Evolutionary conservation across 2,113 vertebrate species (phyloP), one percentile per base, ranked within the genome.

Genomic region (Chloebia gouldiae): DNA sequence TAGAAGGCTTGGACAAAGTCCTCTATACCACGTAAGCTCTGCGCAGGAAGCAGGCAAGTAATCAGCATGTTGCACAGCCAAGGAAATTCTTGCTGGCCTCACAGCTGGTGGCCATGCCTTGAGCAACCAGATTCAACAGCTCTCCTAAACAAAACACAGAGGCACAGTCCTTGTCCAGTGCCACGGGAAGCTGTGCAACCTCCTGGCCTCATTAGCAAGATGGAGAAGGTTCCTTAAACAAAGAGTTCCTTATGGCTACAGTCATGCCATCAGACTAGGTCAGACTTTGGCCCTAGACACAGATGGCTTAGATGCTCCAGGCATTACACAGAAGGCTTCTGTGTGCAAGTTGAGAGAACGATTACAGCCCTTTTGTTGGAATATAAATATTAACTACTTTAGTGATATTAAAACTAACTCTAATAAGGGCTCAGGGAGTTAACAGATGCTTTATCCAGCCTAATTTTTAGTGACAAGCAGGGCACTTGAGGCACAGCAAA

Each of bases 171-270:
- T 81, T 72, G 25, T 68, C 37, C 54, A 61, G 37, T 3, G 9
- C 28, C 53, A 24, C 14, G 1, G 2, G 45, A 2, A 1, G 35
- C n/a, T 57, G 16, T 7, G 0, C n/a, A 77, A n/a, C 8, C 3
- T 81, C 28, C 37, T 69, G 50, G 40, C 20, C 28, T 60, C 45
- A 50, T 53, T 20, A 42, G 20, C 37, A 27, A 54, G 42, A 80
- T 18, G 13, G 13, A 8, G 20, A 87, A 64, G 11, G 20, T 13
- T 80, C 5, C 45, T 79, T 79, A 81, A 75, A 69, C 22, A 64
- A 70, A 90, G 16, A 23, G 27, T 69, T 72, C 59, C 15, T 88
- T 22, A 8, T 39, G 6, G 53, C 31, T 57, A 14, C 17, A 15
- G 13, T 40, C 0, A 0, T 91, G 35, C 5, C 3, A 0, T 60